Evolutionary conservation across 2,797 vertebrate species (phyloP), one percentile per base, ranked within the genome.

Genomic region (Arnoldichthys spilopterus): DNA sequence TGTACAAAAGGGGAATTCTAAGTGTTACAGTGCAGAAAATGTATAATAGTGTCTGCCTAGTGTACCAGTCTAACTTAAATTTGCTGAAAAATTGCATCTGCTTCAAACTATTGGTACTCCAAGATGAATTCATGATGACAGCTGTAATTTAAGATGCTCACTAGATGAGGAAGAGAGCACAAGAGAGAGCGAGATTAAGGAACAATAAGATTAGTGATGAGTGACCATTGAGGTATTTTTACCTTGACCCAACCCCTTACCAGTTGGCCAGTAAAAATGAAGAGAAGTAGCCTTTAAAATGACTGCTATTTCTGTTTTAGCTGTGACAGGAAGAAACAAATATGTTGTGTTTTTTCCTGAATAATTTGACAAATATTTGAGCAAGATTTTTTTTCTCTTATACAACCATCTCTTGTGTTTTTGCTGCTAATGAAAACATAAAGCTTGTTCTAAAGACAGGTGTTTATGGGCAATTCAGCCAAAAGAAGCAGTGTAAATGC

Each of bases 81-180:
- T 34, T 7, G 34, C 5, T 6, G 26, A 32, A 58, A 62, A 16
- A 5, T 32, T 18, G n/a, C 34, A 4, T 18, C 59, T 62, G 28
- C 16, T 13, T 62, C 30, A 62, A 30, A 2, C 28, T 12, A 40
- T 40, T 40, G 7, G 20, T 34, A 4, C 3, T 26, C 59, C 30
- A 24, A 34, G 32, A 74, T 63, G 61, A 64, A n/a, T 51, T 75
- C 16, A 34, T 2, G n/a, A 24, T 74, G 43, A 74, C 59, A 51
- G 30, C 26, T 61, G 26, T n/a, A 74, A 45, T 16, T 28, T 74
- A 74, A 74, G 40, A 34, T 47, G 43, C n/a, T 12, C 20, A 63
- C 58, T 68, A 11, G 37, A 58, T 37, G 15, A 47, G 34, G 7
- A 1, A 66, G 24, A 37, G 43, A 51, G 37, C 0, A n/a, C 49